A percentile compares a stretch with the other conserved stretches of the same genome.
phyloP scores from a whole-genome alignment of 2,113 vertebrate species.

The Elachura formosa region DNA sequence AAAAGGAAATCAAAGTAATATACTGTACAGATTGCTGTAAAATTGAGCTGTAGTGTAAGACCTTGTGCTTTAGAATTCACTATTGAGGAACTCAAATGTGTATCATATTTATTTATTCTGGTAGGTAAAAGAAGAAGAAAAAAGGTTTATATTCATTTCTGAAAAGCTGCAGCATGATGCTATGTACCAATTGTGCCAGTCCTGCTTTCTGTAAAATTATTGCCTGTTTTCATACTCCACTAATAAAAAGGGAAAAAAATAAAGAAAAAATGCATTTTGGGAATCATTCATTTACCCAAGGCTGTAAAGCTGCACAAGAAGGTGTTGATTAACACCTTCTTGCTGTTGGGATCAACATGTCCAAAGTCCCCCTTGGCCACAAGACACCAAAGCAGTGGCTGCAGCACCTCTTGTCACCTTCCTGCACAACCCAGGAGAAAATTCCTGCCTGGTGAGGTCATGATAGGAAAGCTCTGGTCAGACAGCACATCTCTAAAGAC shows the following conservation, averaged over 20 bases:
- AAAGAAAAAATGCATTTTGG: not conserved
- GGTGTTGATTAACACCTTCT: not conserved
- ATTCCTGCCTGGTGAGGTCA: not conserved
- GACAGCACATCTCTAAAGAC: not conserved
- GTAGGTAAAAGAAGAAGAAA: slow-evolving; percentile 65
- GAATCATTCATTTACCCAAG: not conserved
- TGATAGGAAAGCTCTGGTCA: not conserved
- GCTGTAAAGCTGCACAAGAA: not conserved
- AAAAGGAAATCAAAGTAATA: slow-evolving; percentile 40
- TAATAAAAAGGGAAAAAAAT: slow-evolving; percentile 70
- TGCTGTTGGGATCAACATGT: not conserved
- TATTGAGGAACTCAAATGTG: slow-evolving; percentile 61
- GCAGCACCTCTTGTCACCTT: not conserved
- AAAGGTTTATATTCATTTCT: slow-evolving; percentile 58
- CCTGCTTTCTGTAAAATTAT: slow-evolving; percentile 73
- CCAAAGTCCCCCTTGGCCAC: not conserved
- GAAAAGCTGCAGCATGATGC: slow-evolving; percentile 69
- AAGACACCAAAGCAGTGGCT: not conserved
- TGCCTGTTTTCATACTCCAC: slow-evolving; percentile 72
- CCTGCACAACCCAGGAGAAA: not conserved
- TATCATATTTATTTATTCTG: slow-evolving; percentile 81
- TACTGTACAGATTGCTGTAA: slow-evolving; percentile 64
- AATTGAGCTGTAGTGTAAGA: slow-evolving; percentile 73
- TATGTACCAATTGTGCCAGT: slow-evolving; percentile 63
- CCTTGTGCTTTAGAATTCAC: slow-evolving; percentile 72